Conservation (phyloP, 2,888 invertebrate genomes). For the Cyaniris semiargus region DNA sequence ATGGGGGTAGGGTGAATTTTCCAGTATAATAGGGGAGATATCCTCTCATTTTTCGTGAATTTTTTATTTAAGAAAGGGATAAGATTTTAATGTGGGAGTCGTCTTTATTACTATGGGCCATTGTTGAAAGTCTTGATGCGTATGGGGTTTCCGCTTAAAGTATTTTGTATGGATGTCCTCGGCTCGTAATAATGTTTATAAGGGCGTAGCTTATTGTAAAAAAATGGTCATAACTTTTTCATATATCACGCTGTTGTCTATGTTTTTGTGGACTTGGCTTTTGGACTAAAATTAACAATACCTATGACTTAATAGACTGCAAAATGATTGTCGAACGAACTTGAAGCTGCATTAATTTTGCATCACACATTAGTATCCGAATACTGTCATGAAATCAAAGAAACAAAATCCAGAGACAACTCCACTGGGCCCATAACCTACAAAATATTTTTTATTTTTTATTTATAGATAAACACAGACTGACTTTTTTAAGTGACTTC, state of each 20-base stretch:
- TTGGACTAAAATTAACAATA: neutral
- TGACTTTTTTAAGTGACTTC: no score
- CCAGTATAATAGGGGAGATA: conserved; percentile 73
- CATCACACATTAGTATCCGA: no score
- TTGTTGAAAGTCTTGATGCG: conserved; percentile 73
- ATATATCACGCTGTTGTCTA: neutral
- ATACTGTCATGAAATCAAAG: no score
- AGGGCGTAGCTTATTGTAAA: conserved; percentile 46
- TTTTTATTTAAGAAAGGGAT: conserved; percentile 81
- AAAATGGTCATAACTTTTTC: conserved; percentile 17
- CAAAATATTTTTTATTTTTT: no score
- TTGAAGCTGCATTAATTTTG: no score
- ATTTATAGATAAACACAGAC: no score
- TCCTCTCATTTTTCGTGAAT: conserved; percentile 79
- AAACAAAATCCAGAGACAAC: no score
- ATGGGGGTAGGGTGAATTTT: conserved; percentile 54
- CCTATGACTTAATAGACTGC: neutral
- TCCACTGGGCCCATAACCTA: no score
- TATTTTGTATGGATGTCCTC: conserved; percentile 69
- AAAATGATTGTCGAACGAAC: no score
- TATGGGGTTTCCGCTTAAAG: conserved; percentile 77
- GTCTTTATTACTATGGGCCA: conserved; percentile 76
- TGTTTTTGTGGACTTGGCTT: neutral
- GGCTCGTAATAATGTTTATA: conserved; percentile 69
- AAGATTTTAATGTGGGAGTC: conserved; percentile 80